Conservation (phyloP, 2,113 vertebrate species). For the Varanus salvator region DNA sequence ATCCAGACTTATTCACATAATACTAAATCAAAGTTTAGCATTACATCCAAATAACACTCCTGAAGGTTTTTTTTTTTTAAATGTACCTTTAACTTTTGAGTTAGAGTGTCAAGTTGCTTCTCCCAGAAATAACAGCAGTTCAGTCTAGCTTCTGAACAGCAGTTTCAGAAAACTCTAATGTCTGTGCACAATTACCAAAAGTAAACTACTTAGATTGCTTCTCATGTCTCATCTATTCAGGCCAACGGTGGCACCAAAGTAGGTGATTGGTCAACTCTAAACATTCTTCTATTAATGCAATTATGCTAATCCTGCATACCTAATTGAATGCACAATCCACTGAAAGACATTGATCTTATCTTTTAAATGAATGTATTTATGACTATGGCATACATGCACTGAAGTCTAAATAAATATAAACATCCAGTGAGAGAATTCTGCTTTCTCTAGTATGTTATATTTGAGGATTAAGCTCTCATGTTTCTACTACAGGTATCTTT, state of each 20-base stretch:
- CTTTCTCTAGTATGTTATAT: background rate
- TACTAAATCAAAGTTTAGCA: background rate
- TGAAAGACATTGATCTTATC: background rate
- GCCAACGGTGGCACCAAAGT: too few species aligned
- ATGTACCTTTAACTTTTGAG: background rate
- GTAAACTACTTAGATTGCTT: background rate
- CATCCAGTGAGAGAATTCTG: background rate
- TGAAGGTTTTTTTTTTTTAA: background rate
- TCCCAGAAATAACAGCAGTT: background rate
- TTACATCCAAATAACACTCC: background rate
- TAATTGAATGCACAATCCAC: background rate
- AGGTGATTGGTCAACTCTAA: background rate
- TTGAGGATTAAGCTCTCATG: background rate
- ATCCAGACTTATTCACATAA: background rate
- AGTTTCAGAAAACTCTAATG: background rate
- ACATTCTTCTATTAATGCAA: background rate
- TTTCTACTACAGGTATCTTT: background rate
- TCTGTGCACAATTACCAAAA: background rate
- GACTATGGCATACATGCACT: background rate
- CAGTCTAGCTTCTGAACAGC: background rate
- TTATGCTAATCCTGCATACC: background rate
- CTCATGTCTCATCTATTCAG: background rate
- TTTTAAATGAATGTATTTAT: background rate
- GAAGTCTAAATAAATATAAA: background rate
- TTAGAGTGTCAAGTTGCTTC: background rate